Evolutionary conservation across 1,140 invertebrate genomes (phyloP).

Genomic region (Solenopsis fugax): DNA sequence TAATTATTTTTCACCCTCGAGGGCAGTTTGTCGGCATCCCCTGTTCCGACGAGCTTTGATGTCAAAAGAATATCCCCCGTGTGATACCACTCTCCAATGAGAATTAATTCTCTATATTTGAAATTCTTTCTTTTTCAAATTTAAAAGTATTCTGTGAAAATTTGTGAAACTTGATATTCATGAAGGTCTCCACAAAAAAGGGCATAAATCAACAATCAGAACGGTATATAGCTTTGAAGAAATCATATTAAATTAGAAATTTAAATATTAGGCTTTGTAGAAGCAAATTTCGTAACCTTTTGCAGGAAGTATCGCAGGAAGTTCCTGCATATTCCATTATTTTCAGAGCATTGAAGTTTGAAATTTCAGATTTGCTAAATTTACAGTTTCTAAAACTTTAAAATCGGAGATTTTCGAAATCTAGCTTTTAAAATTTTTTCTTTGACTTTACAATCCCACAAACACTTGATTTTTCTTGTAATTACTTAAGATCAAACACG

Average conservation of each 20-base stretch:
- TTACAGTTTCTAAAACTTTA: background rate
- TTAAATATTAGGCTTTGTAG: background rate
- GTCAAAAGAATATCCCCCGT: slow-evolving; percentile 6
- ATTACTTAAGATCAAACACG: background rate
- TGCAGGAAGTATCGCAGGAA: background rate
- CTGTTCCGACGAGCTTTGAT: slow-evolving; percentile 2
- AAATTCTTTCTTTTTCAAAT: background rate
- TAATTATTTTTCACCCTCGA: slow-evolving; percentile 51
- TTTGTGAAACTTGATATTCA: background rate
- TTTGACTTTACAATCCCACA: background rate
- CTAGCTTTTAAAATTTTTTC: background rate
- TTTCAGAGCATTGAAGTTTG: background rate
- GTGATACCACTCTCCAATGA: background rate
- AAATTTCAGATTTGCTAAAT: background rate
- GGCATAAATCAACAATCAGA: no score
- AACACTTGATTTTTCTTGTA: background rate
- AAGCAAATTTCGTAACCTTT: background rate
- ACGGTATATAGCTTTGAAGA: background rate
- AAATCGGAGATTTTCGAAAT: background rate
- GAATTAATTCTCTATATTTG: slow-evolving; percentile 24
- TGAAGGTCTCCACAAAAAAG: background rate
- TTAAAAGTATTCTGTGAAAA: background rate
- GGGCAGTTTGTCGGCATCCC: slow-evolving; percentile 12
- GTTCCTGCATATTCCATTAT: background rate
- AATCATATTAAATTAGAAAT: slow-evolving; percentile 6